Evolutionary conservation across 1,140 invertebrate species (phyloP).

Genomic region (Latrodectus geometricus): DNA sequence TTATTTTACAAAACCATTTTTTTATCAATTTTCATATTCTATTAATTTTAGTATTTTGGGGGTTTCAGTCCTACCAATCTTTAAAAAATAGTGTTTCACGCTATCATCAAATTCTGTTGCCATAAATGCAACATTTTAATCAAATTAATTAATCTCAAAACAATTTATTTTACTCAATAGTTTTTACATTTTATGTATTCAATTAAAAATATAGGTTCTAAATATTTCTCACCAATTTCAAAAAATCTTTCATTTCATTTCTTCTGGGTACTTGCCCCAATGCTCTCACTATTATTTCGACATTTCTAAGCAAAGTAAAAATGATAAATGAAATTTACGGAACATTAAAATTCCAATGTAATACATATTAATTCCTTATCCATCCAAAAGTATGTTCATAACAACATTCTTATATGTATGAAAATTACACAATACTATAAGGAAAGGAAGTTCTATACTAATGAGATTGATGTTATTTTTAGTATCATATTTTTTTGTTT

Average conservation of each 20-base stretch:
- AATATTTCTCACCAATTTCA: background rate
- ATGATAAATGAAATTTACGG: background rate
- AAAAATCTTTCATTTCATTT: slow-evolving; percentile 16
- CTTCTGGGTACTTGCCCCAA: slow-evolving; percentile 30
- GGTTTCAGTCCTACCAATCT: too few species aligned
- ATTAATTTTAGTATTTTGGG: too few species aligned
- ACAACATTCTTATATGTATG: background rate
- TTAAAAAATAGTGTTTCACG: too few species aligned
- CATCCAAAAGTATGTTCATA: background rate
- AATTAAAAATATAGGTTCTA: too few species aligned
- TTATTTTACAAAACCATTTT: too few species aligned
- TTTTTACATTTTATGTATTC: too few species aligned
- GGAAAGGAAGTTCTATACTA: background rate
- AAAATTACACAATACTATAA: background rate
- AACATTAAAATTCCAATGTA: background rate
- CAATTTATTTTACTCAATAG: too few species aligned
- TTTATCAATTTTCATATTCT: too few species aligned
- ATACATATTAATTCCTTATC: background rate
- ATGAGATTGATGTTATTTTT: background rate
- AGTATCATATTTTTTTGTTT: background rate
- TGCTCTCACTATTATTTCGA: slow-evolving; percentile 22
- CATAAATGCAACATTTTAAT: too few species aligned
- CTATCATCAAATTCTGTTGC: too few species aligned
- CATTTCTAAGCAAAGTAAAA: slow-evolving; percentile 12
- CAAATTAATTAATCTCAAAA: too few species aligned